A percentile compares a stretch with the other conserved stretches of the same genome.
Evolutionary conservation across 2,888 invertebrate species (phyloP).

Genomic region (Drosophila kanekoi): DNA sequence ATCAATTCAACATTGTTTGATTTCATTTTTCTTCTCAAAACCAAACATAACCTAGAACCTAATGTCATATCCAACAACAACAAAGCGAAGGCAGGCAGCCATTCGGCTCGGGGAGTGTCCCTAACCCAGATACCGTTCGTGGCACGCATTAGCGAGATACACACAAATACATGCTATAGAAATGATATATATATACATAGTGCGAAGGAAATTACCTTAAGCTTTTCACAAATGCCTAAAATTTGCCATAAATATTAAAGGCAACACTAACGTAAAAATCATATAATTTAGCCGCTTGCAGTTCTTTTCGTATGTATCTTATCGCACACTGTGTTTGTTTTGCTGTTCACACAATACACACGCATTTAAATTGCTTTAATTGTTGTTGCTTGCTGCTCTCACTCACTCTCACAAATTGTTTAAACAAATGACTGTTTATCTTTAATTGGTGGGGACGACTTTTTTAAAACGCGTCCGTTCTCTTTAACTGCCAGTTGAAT

Average conservation of each 20-base stretch:
- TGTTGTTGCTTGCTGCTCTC: constrained; percentile 24
- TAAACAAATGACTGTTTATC: constrained; percentile 61
- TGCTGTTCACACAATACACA: constrained; percentile 29
- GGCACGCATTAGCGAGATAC: constrained; percentile 14
- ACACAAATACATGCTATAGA: constrained; percentile 4
- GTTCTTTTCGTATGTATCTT: constrained; percentile 56
- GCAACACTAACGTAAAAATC: constrained; percentile 12
- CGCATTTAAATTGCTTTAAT: constrained; percentile 22
- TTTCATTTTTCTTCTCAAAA: background rate
- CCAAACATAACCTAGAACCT: constrained; percentile 42
- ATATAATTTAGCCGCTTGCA: constrained; percentile 18
- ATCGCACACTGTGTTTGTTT: constrained; percentile 54
- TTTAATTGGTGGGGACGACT: constrained; percentile 28
- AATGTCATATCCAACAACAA: constrained; percentile 16
- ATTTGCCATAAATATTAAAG: constrained; percentile 2
- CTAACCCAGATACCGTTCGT: constrained; percentile 66
- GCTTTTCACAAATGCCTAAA: constrained; percentile 2
- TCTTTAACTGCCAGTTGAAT: constrained; percentile 63
- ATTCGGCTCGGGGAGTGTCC: constrained; percentile 63
- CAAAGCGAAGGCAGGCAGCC: constrained; percentile 9
- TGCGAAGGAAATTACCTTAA: constrained; percentile 57
- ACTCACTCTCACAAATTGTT: constrained; percentile 47
- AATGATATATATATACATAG: background rate
- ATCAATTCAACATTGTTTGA: constrained; percentile 57
- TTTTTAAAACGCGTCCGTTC: constrained; percentile 64